A percentile compares a stretch with the other conserved stretches of the same genome.
Evolutionary conservation across 2,113 vertebrate species (phyloP).

Genomic region (Saccopteryx leptura): DNA sequence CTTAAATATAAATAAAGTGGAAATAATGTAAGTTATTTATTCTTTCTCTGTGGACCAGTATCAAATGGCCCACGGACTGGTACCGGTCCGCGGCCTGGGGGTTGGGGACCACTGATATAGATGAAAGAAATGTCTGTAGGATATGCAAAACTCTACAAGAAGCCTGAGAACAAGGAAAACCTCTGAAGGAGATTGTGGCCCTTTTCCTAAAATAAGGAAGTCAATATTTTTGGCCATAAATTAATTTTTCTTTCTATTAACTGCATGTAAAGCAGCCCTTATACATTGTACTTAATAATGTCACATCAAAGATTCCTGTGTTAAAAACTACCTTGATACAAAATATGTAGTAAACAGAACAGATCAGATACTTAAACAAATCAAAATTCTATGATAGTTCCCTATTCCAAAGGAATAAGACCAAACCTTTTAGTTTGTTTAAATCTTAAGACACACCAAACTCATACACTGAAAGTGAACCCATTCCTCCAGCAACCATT

Average conservation of each 20-base stretch:
- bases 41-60: too few relatives aligned
- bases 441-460: neutral
- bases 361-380: neutral
- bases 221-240: neutral
- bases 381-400: neutral
- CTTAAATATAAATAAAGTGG: too few relatives aligned
- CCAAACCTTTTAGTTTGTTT: neutral
- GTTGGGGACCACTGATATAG: neutral
- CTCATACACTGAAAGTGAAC: neutral
- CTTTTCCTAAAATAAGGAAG: neutral
- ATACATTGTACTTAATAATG: neutral
- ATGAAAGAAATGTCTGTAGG: neutral
- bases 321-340: constrained; percentile 21
- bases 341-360: neutral
- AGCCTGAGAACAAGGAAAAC: neutral
- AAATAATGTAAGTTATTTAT: too few relatives aligned
- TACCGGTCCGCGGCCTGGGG: too few relatives aligned
- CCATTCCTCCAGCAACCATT: neutral
- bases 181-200: neutral
- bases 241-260: constrained; percentile 7
- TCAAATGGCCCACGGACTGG: too few relatives aligned
- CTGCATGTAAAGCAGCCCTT: neutral
- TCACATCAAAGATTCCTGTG: neutral
- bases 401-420: neutral
- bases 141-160: neutral